Base-by-base conservation (phyloP, 2,797 vertebrate genomes). In the Chaetophractus vellerosus region DNA sequence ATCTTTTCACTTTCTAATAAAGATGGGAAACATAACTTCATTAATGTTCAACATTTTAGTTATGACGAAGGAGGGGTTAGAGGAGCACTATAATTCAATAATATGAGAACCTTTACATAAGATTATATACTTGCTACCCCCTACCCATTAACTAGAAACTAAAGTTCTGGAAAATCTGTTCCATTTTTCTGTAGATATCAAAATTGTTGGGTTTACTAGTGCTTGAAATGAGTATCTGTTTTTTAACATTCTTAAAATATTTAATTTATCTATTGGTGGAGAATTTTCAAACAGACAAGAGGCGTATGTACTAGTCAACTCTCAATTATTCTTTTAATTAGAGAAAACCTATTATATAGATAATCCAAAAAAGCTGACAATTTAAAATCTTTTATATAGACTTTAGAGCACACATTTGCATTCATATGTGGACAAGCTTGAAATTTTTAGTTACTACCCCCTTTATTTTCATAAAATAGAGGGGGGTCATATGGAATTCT, bases 41-140 rank as follows among this genome's bases (percentile, higher is more conserved):
- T 79, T 88, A 75, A 71, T 50, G 41, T 93, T 75, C 26, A 93
- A 81, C 26, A 83, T 72, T 94, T 71, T 93, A 88, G 86, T 61
- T 52, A 61, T 78, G 18, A 8, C 79, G 5, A 11, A 64, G 24
- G 33, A 78, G 16, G 33, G 11, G 71, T 16, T 3, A 63, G 16
- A 33, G 11, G 66, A 89, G 15, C 19, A 33, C n/a, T 86, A 36
- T 38, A 81, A 74, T 76, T 84, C n/a, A 74, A 9, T 72, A 92
- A 66, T 59, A 64, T 24, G 23, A 23, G 18, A 59, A 38, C 45
- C 1, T 72, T 33, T 63, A 5, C 38, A 4, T 82, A 76, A 94
- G 33, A 93, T 55, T 93, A 96, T 83, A 80, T 6, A 82, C 11
- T 68, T 48, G 2, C 26, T 91, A 64, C 6, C 19, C 31, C 50